Evolutionary conservation across 1,140 invertebrate genomes (phyloP), one percentile per base, ranked within the genome.

Genomic region (Drosophila saltans): DNA sequence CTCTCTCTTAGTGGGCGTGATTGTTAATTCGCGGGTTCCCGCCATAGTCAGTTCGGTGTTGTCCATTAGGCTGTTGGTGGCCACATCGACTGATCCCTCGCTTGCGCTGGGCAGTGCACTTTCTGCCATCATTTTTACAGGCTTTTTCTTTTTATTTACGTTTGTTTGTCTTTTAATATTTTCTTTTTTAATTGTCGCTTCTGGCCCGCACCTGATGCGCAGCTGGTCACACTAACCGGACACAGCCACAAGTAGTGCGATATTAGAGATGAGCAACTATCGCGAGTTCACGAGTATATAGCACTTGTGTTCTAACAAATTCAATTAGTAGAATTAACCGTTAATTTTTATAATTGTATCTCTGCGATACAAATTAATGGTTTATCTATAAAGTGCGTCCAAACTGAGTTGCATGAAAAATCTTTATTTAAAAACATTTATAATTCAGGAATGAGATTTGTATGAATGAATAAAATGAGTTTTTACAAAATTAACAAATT

Each of bases 401-500:
- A 30, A 30, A 2, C 2, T 30, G 28, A 16, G 2, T 24, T 64
- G 36, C 36, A 74, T 80, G 9, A 74, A 68, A 72, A 76, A 69
- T 21, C 56, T 69, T 28, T 59, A 52, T 57, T 60, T 55, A 1
- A 26, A 63, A 21, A 7, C n/a, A 63, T 78, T 80, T 88, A 66
- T 26, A 21, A 36, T 72, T 55, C 69, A 68, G 81, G 75, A 89
- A 84, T 88, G 77, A 75, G 65, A 36, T 33, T 28, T 16, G 45
- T 28, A 36, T 39, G n/a, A 55, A 65, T 79, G 52, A 57, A 61
- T 63, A 43, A 26, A 41, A 73, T 83, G 63, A 78, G 43, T 60
- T 33, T 61, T 69, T 66, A 60, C 66, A 64, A 45, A 76, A 75
- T 90, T 91, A 94, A 92, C 94, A 94, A 66, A 96, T 92, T 66